Conservation (phyloP, 37 sponge, comb jelly and placozoan genomes). For the Cliona cf. orientalis region DNA sequence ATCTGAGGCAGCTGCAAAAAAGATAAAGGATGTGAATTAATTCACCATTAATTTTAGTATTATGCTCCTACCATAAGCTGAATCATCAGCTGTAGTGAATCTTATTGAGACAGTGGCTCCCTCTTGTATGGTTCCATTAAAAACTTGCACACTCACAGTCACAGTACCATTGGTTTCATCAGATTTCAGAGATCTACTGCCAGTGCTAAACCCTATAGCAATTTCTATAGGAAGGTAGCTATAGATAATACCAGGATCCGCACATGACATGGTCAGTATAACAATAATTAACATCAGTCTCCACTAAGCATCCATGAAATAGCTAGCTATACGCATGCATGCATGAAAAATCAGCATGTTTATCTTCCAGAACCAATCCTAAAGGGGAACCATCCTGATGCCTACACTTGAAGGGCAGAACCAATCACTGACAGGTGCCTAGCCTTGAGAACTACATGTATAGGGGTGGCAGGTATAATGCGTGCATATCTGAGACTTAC, state of each 20-base stretch:
- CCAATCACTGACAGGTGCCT: too few species aligned
- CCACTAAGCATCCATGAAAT: too few species aligned
- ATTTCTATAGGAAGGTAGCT: too few species aligned
- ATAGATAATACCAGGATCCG: too few species aligned
- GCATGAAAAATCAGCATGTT: too few species aligned
- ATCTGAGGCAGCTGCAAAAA: neutral
- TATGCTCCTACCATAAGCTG: neutral
- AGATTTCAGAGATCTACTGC: neutral
- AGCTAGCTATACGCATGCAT: too few species aligned
- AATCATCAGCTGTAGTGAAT: neutral
- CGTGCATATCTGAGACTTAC: neutral
- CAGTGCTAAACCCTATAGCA: neutral
- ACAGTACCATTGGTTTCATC: neutral
- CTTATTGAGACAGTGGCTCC: neutral
- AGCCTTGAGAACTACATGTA: too few species aligned
- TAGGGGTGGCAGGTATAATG: neutral
- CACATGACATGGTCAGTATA: too few species aligned
- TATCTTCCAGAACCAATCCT: too few species aligned
- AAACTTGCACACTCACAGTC: neutral
- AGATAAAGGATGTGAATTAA: neutral
- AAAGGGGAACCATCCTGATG: too few species aligned
- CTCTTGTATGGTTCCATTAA: neutral
- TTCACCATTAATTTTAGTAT: neutral
- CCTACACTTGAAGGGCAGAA: too few species aligned
- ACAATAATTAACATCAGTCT: too few species aligned